A percentile compares a stretch with the other conserved stretches of the same genome.
Conservation (phyloP, 2,888 invertebrate species). For the Ichneumoninae sp. region DNA sequence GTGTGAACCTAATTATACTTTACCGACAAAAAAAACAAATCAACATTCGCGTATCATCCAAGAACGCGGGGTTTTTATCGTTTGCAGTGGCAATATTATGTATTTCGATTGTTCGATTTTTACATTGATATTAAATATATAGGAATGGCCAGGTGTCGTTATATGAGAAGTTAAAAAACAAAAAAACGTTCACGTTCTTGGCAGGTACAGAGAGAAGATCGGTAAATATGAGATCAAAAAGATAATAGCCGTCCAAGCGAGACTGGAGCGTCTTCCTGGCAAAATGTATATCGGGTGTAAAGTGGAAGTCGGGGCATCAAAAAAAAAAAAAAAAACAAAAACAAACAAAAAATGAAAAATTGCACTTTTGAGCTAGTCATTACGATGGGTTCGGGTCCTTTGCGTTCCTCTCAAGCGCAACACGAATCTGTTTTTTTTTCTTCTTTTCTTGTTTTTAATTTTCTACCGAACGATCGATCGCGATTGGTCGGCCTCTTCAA, state of each 20-base stretch:
- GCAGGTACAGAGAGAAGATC: slow-evolving; percentile 21
- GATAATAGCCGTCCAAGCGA: slow-evolving; percentile 77
- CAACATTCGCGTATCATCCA: slow-evolving; percentile 10
- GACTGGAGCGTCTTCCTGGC: slow-evolving; percentile 73
- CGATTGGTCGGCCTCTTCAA: slow-evolving; percentile 69
- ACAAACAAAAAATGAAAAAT: slow-evolving; percentile 53
- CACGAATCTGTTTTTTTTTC: slow-evolving; percentile 58
- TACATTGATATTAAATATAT: slow-evolving; percentile 20
- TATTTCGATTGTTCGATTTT: slow-evolving; percentile 24
- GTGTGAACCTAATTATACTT: slow-evolving; percentile 5
- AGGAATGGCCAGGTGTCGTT: slow-evolving; percentile 4
- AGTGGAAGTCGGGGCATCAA: slow-evolving; percentile 53
- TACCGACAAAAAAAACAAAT: slow-evolving; percentile 4
- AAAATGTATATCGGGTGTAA: slow-evolving; percentile 58
- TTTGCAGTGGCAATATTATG: slow-evolving; percentile 13
- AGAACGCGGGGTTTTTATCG: background rate
- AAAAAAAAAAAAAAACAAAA: background rate
- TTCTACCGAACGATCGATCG: slow-evolving; percentile 66
- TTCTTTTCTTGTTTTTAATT: slow-evolving; percentile 54
- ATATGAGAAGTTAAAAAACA: slow-evolving; percentile 24
- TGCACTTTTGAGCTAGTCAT: slow-evolving; percentile 81
- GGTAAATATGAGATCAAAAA: slow-evolving; percentile 40
- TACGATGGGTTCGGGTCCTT: slow-evolving; percentile 76
- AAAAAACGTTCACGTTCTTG: slow-evolving; percentile 34
- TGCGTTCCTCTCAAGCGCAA: slow-evolving; percentile 74